These are phyloP conservation scores for Leptinotarsa peninsularis DNA, from an alignment of 2,888 invertebrate genomes.

Conservation along the genomic window DNA sequence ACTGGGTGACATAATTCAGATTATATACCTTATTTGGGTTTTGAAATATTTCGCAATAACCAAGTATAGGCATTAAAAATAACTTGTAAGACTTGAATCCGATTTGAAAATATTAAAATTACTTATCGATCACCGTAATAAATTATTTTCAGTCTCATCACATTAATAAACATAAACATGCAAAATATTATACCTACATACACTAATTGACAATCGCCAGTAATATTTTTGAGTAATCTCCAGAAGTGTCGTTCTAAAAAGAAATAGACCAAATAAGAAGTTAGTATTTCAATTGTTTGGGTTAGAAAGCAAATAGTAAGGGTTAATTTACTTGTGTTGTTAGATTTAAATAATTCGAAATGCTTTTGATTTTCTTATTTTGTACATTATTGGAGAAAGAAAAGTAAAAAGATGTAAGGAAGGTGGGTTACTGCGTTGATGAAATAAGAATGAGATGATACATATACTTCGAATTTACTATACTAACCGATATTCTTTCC, in stretches of 20 bases:
- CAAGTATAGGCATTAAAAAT: no score
- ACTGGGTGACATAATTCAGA: no score
- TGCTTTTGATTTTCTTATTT: background rate
- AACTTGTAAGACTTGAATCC: no score
- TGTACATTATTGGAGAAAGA: no score
- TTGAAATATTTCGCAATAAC: no score
- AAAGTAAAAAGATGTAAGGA: no score
- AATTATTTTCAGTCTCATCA: no score
- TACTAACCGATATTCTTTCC: constrained; percentile 80
- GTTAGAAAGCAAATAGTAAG: background rate
- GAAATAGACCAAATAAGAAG: constrained; percentile 30
- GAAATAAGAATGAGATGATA: background rate
- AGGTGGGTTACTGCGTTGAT: no score
- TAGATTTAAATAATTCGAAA: background rate
- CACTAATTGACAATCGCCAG: constrained; percentile 72
- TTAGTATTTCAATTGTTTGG: background rate
- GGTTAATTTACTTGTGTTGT: no score
- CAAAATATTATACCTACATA: constrained; percentile 14
- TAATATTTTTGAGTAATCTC: constrained; percentile 91
- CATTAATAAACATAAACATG: background rate
- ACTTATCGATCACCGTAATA: no score
- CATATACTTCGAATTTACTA: background rate
- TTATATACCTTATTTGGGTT: no score
- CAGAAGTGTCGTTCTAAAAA: constrained; percentile 91
- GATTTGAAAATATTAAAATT: no score